Conservation (phyloP, 2,888 invertebrate genomes). For the Anodontia alba region DNA sequence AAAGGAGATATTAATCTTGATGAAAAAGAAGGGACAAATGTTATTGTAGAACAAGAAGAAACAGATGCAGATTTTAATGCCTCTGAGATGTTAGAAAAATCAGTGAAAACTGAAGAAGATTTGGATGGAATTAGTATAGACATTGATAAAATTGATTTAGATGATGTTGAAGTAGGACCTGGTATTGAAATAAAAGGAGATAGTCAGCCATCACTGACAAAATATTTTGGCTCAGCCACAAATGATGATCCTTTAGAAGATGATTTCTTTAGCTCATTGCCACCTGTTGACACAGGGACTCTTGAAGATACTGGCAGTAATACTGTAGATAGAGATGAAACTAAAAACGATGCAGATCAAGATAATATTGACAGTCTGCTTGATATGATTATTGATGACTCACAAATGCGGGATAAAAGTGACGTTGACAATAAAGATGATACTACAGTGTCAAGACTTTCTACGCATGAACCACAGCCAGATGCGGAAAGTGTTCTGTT, state of each 20-base stretch:
- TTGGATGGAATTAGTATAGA: background rate
- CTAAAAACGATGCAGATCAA: background rate
- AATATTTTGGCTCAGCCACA: conserved; percentile 70
- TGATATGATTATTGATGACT: conserved; percentile 34
- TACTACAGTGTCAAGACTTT: conserved; percentile 19
- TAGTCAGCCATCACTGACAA: conserved; percentile 66
- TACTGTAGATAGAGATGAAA: conserved; percentile 17
- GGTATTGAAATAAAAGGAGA: conserved; percentile 20
- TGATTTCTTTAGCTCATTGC: conserved; percentile 71
- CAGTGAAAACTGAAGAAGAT: background rate
- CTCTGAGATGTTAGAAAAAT: background rate
- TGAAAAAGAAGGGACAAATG: conserved; percentile 23
- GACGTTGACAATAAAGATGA: background rate
- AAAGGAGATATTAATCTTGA: conserved; percentile 17
- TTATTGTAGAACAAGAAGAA: background rate
- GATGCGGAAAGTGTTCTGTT: conserved; percentile 64
- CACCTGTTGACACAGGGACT: conserved; percentile 39
- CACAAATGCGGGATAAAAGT: conserved; percentile 18
- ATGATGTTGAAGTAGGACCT: conserved; percentile 7
- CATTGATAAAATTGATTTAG: conserved; percentile 7
- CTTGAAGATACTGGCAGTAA: conserved; percentile 26
- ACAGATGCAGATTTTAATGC: background rate
- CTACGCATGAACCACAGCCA: conserved; percentile 38
- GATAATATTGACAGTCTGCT: conserved; percentile 33
- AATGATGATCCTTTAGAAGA: conserved; percentile 64